Evolutionary conservation across 2,888 invertebrate genomes (phyloP).

Genomic region (Sarcophaga carnaria): DNA sequence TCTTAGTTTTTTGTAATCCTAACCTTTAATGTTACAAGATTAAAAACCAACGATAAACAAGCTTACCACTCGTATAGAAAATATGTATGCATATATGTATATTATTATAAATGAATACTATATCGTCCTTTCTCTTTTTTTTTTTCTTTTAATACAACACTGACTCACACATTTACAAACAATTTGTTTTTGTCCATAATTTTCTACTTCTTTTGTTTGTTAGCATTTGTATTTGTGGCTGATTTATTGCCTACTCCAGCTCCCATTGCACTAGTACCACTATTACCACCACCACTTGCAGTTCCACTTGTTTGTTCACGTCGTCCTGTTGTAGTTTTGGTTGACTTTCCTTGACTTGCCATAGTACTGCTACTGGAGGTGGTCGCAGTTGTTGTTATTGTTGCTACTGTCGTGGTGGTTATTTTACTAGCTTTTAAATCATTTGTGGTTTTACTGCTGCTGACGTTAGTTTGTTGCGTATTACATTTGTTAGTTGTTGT

Average conservation of each 20-base stretch:
- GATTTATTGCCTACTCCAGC: slow-evolving; percentile 36
- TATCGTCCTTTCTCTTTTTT: neutral
- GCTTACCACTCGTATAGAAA: slow-evolving; percentile 28
- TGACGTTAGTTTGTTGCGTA: slow-evolving; percentile 52
- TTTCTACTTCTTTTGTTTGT: slow-evolving; percentile 61
- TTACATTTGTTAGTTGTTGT: slow-evolving; percentile 43
- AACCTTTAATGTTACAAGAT: neutral
- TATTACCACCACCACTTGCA: slow-evolving; percentile 2
- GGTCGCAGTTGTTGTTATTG: slow-evolving; percentile 36
- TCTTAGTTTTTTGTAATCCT: neutral
- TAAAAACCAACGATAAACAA: slow-evolving; percentile 32
- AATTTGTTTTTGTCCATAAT: neutral
- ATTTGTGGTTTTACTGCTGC: slow-evolving; percentile 41
- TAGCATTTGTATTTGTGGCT: slow-evolving; percentile 20
- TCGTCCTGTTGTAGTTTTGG: slow-evolving; percentile 51
- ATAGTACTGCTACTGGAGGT: slow-evolving; percentile 35
- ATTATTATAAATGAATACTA: neutral
- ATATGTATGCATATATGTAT: neutral
- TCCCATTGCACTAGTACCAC: slow-evolving; percentile 3
- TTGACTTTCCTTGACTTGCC: slow-evolving; percentile 43
- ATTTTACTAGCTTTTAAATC: slow-evolving; percentile 52
- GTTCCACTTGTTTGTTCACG: slow-evolving; percentile 39
- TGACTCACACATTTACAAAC: neutral
- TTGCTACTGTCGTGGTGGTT: slow-evolving; percentile 45
- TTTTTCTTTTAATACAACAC: neutral